Evolutionary conservation across 2,888 invertebrate genomes (phyloP).

Genomic region (Cetonia aurata): DNA sequence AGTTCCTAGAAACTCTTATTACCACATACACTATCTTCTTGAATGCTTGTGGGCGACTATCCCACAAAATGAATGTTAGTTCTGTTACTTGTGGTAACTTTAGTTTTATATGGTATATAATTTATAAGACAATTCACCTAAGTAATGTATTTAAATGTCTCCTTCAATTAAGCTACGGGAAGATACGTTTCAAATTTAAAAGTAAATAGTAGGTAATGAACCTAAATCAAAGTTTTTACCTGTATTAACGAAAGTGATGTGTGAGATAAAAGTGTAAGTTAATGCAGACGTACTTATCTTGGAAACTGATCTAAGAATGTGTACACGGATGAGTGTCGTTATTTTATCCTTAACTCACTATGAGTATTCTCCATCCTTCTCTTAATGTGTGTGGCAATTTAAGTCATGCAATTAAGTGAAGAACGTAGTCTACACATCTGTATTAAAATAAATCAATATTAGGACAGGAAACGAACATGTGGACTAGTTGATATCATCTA

Average conservation of each 20-base stretch:
- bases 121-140: neutral
- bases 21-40: no score
- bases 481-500: conserved; percentile 11
- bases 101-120: no score
- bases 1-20: no score
- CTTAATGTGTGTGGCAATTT: conserved; percentile 17
- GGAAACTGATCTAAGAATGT: conserved; percentile 16
- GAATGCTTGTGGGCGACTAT: no score
- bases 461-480: neutral
- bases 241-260: neutral
- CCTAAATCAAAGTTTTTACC: conserved; percentile 13
- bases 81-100: no score
- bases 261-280: conserved; percentile 25
- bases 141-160: conserved; percentile 6
- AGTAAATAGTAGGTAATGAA: conserved; percentile 1
- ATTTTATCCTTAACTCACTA: neutral
- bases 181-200: neutral
- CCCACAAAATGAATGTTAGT: no score
- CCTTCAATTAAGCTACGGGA: neutral
- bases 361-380: neutral
- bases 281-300: conserved; percentile 6
- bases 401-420: conserved; percentile 17
- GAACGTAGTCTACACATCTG: neutral
- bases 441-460: conserved; percentile 9
- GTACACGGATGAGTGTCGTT: conserved; percentile 15